Percentiles rank a stretch among this genome's conserved stretches.
These are phyloP conservation scores for Arrhopalites spinosus DNA, from an alignment of 2,888 invertebrate species.

Conservation along the genomic window DNA sequence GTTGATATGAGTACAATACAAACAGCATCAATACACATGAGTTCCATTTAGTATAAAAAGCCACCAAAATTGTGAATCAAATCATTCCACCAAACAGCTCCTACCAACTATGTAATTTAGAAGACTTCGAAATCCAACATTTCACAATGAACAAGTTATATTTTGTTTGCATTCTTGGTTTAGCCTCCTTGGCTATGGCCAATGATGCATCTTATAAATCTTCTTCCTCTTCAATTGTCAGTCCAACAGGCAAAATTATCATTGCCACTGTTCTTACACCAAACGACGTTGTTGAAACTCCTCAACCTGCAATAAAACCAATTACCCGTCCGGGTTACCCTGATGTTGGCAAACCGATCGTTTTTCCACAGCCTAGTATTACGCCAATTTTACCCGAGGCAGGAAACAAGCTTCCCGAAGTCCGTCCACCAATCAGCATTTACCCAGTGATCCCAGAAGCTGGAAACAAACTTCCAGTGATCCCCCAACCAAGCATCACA, in stretches of 20 bases:
- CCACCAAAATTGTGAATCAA: neutral
- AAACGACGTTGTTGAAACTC: neutral
- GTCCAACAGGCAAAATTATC: neutral
- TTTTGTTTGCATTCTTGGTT: constrained; percentile 32
- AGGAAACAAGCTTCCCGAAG: neutral
- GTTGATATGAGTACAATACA: neutral
- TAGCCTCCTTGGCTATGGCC: constrained; percentile 18
- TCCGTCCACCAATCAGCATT: constrained; percentile 5
- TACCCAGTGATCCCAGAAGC: constrained; percentile 1
- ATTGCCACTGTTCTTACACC: constrained; percentile 20
- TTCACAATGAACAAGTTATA: constrained; percentile 35
- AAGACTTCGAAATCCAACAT: neutral
- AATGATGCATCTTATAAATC: neutral
- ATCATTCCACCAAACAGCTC: neutral
- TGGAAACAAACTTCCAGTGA: constrained; percentile 8
- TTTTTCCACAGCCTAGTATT: neutral
- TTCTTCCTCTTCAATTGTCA: neutral
- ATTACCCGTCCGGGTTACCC: neutral
- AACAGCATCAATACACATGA: neutral
- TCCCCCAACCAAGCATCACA: neutral
- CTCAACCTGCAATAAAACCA: neutral
- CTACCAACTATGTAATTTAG: too few species aligned
- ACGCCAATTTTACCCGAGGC: neutral
- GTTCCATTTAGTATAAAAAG: neutral
- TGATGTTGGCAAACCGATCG: too few species aligned